phyloP scores from a whole-genome alignment of 2,797 vertebrate genomes.

The Hippoglossus hippoglossus region DNA sequence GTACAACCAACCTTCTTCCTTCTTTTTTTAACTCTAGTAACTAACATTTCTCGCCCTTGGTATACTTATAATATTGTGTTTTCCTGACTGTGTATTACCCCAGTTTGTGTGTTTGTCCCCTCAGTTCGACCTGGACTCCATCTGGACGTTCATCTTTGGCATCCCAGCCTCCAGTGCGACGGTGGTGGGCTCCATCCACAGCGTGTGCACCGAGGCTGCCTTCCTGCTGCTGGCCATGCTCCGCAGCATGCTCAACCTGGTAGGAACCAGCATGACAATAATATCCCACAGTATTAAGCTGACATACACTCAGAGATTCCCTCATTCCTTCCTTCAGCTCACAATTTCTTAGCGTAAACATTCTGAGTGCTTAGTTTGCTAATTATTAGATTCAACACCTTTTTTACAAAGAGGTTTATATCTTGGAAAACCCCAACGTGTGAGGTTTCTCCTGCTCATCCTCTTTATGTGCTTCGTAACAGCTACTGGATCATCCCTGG shows the following conservation, averaged over 20 bases:
- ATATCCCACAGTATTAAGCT: too few relatives aligned
- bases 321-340: too few relatives aligned
- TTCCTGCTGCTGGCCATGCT: conserved; percentile 96
- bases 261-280: conserved; percentile 70
- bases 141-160: conserved; percentile 99
- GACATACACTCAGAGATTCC: too few relatives aligned
- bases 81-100: conserved; percentile 39
- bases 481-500: background rate
- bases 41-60: background rate
- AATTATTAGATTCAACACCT: too few relatives aligned
- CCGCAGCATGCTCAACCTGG: conserved; percentile 98
- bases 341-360: too few relatives aligned
- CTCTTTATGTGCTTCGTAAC: background rate
- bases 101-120: conserved; percentile 41
- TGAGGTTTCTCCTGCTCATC: conserved; percentile 10
- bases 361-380: too few relatives aligned
- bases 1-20: conserved; percentile 67
- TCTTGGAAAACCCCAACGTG: background rate
- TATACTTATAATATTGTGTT: background rate
- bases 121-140: conserved; percentile 98
- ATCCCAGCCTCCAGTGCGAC: conserved; percentile 94
- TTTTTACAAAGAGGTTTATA: background rate
- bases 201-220: conserved; percentile 94
- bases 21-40: conserved; percentile 9
- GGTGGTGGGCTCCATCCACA: conserved; percentile 92